Conservation (phyloP, 2,113 vertebrate genomes). For the Hyla sarda region DNA sequence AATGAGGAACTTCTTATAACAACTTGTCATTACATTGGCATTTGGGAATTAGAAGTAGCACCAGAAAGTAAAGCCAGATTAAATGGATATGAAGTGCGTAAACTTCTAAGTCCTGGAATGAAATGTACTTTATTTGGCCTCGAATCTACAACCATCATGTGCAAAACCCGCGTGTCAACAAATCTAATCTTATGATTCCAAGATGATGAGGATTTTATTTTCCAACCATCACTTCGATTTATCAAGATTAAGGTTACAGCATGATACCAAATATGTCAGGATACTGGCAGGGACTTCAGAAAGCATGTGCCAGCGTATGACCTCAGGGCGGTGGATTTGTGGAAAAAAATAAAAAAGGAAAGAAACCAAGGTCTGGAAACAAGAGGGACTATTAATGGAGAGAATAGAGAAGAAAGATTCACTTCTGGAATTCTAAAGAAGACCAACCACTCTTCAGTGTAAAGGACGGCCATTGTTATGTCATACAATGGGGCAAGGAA, state of each 20-base stretch:
- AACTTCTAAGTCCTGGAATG: neutral
- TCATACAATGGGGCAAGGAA: neutral
- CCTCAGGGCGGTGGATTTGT: neutral
- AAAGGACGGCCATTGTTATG: neutral
- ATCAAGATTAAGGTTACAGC: neutral
- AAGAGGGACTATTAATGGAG: neutral
- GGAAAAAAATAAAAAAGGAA: neutral
- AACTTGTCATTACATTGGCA: neutral
- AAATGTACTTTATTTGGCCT: constrained; percentile 3
- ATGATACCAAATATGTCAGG: neutral
- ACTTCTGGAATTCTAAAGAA: neutral
- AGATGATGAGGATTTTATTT: neutral
- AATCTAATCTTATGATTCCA: constrained; percentile 1
- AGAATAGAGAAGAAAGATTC: neutral
- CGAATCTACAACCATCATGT: neutral
- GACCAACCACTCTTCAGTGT: neutral
- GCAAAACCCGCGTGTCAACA: neutral
- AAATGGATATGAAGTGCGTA: neutral
- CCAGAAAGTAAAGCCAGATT: neutral
- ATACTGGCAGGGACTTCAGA: neutral
- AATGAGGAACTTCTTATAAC: neutral
- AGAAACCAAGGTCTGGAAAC: neutral
- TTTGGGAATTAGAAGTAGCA: neutral
- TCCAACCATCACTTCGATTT: neutral
- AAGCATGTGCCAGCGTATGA: neutral